These are phyloP conservation scores for Monodelphis domestica DNA, from an alignment of 2,797 vertebrate species.

Conservation along the genomic window DNA sequence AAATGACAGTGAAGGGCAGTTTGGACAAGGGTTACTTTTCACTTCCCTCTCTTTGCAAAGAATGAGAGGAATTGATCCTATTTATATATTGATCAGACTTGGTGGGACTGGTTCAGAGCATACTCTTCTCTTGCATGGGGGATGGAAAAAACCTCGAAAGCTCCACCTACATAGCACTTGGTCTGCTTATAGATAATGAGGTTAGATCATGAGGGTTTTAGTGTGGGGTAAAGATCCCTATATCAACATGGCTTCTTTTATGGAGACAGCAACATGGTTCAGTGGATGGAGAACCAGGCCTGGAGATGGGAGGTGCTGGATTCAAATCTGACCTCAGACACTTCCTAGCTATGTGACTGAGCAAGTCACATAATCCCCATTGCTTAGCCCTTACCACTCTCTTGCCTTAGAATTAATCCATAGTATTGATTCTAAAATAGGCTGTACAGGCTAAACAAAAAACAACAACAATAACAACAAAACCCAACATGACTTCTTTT, in stretches of 20 bases:
- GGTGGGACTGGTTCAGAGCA: neutral
- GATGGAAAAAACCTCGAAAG: neutral
- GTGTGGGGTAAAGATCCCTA: neutral
- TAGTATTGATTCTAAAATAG: too few species aligned
- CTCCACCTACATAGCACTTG: neutral
- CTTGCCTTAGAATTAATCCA: too few species aligned
- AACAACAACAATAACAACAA: too few species aligned
- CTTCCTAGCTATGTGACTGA: too few species aligned
- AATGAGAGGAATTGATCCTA: neutral
- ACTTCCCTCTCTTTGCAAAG: neutral
- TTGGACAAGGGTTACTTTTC: neutral
- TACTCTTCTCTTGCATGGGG: neutral
- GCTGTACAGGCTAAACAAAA: too few species aligned
- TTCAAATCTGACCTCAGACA: too few species aligned
- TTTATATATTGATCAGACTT: neutral
- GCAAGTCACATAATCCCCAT: too few species aligned
- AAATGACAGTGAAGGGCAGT: neutral
- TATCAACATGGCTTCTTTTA: neutral
- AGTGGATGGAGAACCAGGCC: too few species aligned
- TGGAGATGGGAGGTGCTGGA: too few species aligned
- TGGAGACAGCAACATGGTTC: too few species aligned
- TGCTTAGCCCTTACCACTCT: too few species aligned
- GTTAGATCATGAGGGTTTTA: neutral
- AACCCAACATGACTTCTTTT: neutral
- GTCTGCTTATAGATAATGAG: neutral